A percentile compares a stretch with the other conserved stretches of the same genome.
These are phyloP conservation scores for Parnassius mnemosyne DNA, from an alignment of 2,888 invertebrate genomes.

Conservation along the genomic window DNA sequence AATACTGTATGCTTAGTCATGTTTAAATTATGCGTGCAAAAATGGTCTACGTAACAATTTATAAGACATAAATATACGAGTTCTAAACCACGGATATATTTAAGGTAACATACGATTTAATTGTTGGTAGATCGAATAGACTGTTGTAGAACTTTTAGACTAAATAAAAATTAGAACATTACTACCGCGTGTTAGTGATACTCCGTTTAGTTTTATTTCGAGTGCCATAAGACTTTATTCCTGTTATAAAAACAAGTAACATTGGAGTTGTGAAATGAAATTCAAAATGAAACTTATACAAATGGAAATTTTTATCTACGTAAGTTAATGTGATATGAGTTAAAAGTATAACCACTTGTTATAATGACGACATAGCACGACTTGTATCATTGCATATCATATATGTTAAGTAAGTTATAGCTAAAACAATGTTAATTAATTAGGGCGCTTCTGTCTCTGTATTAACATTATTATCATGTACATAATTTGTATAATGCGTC, in stretches of 20 bases:
- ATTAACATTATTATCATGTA: slow-evolving; percentile 23
- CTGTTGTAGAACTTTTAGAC: slow-evolving; percentile 25
- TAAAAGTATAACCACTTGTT: slow-evolving; percentile 71
- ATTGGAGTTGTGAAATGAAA: slow-evolving; percentile 75
- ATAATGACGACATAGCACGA: slow-evolving; percentile 69
- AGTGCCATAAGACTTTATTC: slow-evolving; percentile 70
- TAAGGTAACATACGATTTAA: slow-evolving; percentile 12
- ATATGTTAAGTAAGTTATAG: slow-evolving; percentile 59
- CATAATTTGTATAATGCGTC: slow-evolving; percentile 42
- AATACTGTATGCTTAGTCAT: background rate
- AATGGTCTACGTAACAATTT: too few relatives aligned
- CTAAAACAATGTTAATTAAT: slow-evolving; percentile 30
- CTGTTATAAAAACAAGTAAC: slow-evolving; percentile 57
- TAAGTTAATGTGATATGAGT: slow-evolving; percentile 78
- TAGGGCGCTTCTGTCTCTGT: slow-evolving; percentile 51
- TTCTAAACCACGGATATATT: slow-evolving; percentile 20
- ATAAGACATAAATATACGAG: slow-evolving; percentile 13
- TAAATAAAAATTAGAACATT: slow-evolving; percentile 17
- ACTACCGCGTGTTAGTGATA: slow-evolving; percentile 27
- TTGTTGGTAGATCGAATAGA: slow-evolving; percentile 25
- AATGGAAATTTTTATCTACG: slow-evolving; percentile 70
- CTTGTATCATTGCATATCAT: slow-evolving; percentile 76
- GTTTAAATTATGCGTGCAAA: too few relatives aligned
- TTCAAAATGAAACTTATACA: slow-evolving; percentile 67
- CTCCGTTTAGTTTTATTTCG: slow-evolving; percentile 55